A percentile compares a stretch with the other conserved stretches of the same genome.
Evolutionary conservation across 2,797 vertebrate genomes (phyloP).

Genomic region (Pseudochirops cupreus): DNA sequence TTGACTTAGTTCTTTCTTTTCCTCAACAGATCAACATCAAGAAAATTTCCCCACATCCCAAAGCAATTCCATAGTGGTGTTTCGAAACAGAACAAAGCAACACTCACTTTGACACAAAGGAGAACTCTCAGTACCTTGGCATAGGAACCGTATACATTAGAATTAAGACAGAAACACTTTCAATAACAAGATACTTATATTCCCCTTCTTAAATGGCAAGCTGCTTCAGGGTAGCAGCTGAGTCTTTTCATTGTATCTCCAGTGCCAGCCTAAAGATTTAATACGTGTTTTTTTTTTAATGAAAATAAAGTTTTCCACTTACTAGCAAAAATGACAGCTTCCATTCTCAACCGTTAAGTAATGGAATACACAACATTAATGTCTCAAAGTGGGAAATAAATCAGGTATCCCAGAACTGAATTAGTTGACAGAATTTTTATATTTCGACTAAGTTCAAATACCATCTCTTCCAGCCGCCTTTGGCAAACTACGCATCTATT

Average conservation of each 20-base stretch:
- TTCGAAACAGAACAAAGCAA: neutral
- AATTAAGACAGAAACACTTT: neutral
- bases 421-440: neutral
- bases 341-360: neutral
- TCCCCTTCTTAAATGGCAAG: neutral
- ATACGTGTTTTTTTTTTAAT: neutral
- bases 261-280: neutral
- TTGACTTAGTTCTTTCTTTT: neutral
- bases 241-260: neutral
- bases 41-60: neutral
- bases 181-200: neutral
- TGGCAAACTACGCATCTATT: neutral
- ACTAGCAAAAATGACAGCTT: neutral
- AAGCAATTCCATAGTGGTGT: neutral
- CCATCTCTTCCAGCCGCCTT: neutral
- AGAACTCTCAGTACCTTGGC: neutral
- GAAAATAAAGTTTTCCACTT: neutral
- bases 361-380: neutral
- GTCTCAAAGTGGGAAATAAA: neutral
- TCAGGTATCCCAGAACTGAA: neutral
- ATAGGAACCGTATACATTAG: neutral
- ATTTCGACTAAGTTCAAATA: neutral
- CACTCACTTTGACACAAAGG: neutral
- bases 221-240: neutral
- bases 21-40: neutral